Conservation (phyloP, 1,140 invertebrate species). For the Eufriesea mexicana region DNA sequence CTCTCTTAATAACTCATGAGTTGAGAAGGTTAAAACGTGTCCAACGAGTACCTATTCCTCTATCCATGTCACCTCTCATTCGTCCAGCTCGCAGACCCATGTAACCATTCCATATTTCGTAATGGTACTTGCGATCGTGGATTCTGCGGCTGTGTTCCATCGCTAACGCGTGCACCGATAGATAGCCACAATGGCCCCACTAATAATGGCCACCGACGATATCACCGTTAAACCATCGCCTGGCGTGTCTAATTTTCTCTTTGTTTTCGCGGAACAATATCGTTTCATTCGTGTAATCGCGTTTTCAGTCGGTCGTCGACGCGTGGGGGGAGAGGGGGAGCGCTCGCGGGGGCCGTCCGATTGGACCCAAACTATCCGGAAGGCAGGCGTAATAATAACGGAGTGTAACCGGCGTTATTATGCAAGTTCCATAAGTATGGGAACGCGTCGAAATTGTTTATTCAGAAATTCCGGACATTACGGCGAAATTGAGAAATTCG, state of each 20-base stretch:
- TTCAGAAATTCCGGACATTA: slow-evolving; percentile 33
- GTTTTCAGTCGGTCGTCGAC: background rate
- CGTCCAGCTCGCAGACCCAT: background rate
- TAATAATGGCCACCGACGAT: background rate
- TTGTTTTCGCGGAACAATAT: background rate
- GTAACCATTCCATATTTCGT: background rate
- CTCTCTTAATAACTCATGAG: too few relatives aligned
- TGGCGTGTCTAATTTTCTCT: background rate
- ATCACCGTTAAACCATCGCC: background rate
- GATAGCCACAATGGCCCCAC: background rate
- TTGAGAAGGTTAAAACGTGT: too few relatives aligned
- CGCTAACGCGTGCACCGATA: background rate
- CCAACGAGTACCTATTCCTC: too few relatives aligned
- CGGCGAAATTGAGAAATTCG: slow-evolving; percentile 60
- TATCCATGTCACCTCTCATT: too few relatives aligned
- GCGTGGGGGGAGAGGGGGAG: too few relatives aligned
- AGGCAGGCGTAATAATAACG: slow-evolving; percentile 1
- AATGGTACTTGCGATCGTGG: background rate
- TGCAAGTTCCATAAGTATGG: background rate
- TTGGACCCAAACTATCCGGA: background rate
- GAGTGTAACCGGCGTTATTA: background rate
- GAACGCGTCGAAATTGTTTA: slow-evolving; percentile 39
- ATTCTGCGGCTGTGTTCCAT: background rate
- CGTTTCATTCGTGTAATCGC: background rate
- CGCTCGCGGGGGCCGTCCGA: background rate